Evolutionary conservation across 2,797 vertebrate species (phyloP).

Genomic region (Pseudomugil gertrudae): DNA sequence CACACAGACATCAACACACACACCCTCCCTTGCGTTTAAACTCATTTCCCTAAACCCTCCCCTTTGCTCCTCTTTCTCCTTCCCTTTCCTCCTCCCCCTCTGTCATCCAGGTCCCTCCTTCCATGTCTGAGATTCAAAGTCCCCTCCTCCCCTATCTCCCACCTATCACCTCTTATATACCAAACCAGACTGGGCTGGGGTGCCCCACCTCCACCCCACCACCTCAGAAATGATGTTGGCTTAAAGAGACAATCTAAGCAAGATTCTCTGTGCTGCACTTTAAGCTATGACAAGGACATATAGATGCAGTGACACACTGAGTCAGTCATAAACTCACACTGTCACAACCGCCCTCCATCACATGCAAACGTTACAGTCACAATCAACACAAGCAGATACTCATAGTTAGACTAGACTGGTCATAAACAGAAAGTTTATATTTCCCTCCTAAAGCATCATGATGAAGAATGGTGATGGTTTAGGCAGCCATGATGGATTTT

Average conservation of each 20-base stretch:
- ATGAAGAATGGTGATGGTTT: no score
- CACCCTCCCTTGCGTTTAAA: conserved; percentile 34
- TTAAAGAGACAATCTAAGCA: conserved; percentile 75
- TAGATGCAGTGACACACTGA: conserved; percentile 53
- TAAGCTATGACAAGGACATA: conserved; percentile 52
- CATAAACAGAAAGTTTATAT: background rate
- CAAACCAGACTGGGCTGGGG: background rate
- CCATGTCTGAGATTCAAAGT: conserved; percentile 44
- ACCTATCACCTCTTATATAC: conserved; percentile 17
- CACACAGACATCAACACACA: background rate
- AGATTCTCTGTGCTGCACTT: conserved; percentile 37
- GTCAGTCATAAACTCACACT: conserved; percentile 43
- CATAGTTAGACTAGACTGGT: background rate
- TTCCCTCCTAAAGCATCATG: no score
- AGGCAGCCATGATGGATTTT: no score
- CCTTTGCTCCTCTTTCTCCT: conserved; percentile 54
- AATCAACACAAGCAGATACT: background rate
- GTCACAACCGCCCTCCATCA: background rate
- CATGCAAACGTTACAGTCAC: background rate
- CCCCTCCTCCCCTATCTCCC: conserved; percentile 31
- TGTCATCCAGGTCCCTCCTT: conserved; percentile 70
- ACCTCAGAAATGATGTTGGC: conserved; percentile 64
- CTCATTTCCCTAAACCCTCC: conserved; percentile 74
- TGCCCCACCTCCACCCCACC: conserved; percentile 19
- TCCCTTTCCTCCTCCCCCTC: conserved; percentile 59